These are phyloP conservation scores for Crocodylus rhombifer DNA, from an alignment of 2,797 vertebrate genomes.

Conservation along the genomic window DNA sequence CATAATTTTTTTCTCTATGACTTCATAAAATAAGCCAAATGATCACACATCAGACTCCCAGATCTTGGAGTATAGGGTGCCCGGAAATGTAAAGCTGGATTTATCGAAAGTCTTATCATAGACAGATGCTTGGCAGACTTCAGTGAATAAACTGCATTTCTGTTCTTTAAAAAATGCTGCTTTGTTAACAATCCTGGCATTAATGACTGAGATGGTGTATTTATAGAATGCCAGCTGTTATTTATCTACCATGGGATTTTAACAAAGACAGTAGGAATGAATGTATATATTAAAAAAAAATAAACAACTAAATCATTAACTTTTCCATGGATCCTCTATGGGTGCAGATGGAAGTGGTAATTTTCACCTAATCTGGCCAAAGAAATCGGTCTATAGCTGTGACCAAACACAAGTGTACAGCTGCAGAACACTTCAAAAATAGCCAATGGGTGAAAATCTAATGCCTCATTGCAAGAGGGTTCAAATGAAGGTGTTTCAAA, in stretches of 20 bases:
- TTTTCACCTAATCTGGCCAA: too few relatives aligned
- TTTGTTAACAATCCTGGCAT: slow-evolving; percentile 55
- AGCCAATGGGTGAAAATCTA: too few relatives aligned
- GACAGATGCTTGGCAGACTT: slow-evolving; percentile 51
- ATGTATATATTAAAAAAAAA: neutral
- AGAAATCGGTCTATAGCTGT: too few relatives aligned
- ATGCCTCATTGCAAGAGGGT: too few relatives aligned
- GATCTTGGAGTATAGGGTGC: neutral
- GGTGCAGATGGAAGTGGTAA: neutral
- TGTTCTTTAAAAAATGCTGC: slow-evolving; percentile 45
- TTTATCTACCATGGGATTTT: slow-evolving; percentile 45
- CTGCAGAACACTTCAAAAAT: too few relatives aligned
- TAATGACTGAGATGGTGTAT: slow-evolving; percentile 48
- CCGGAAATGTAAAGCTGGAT: neutral
- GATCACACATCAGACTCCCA: neutral
- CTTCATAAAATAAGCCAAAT: neutral
- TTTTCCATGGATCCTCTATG: neutral
- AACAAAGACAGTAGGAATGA: neutral
- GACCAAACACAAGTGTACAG: too few relatives aligned
- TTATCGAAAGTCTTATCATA: slow-evolving; percentile 37
- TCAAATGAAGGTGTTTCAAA: too few relatives aligned
- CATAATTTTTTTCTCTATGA: neutral
- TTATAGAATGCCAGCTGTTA: slow-evolving; percentile 68
- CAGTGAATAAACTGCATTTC: slow-evolving; percentile 51
- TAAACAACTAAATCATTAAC: neutral